Conservation (phyloP, 1,140 invertebrate genomes). For the Ylistrum balloti region DNA sequence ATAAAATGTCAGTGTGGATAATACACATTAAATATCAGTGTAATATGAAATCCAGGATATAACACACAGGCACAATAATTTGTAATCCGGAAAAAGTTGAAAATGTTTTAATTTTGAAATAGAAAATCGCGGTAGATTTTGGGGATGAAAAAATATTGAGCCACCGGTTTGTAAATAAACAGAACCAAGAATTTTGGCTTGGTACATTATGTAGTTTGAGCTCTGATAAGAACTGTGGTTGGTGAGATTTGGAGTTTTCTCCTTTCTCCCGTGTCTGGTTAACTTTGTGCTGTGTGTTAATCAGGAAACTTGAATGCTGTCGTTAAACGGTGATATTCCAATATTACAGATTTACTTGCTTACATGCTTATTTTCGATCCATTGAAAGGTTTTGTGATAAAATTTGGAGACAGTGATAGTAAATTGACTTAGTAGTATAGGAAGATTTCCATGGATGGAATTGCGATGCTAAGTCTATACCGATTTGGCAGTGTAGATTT, state of each 20-base stretch:
- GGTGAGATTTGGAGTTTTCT: background rate
- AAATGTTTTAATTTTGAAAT: background rate
- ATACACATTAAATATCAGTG: too few relatives aligned
- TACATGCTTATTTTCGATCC: background rate
- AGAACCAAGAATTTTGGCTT: conserved; percentile 12
- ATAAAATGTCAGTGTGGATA: too few relatives aligned
- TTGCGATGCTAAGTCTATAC: background rate
- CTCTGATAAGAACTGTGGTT: background rate
- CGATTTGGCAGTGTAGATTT: conserved; percentile 28
- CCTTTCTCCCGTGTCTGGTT: background rate
- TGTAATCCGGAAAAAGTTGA: background rate
- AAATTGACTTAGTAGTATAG: background rate
- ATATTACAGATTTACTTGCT: background rate
- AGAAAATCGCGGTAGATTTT: background rate
- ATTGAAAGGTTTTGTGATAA: background rate
- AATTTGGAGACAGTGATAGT: background rate
- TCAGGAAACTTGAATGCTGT: background rate
- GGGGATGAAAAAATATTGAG: background rate
- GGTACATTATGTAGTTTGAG: conserved; percentile 1
- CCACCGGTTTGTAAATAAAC: conserved; percentile 27
- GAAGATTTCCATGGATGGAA: background rate
- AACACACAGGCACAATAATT: too few relatives aligned
- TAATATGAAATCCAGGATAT: too few relatives aligned
- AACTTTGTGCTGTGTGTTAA: background rate
- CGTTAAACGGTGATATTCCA: background rate